phyloP scores from a whole-genome alignment of 2,797 vertebrate genomes.

The Gobio occitaniae region DNA sequence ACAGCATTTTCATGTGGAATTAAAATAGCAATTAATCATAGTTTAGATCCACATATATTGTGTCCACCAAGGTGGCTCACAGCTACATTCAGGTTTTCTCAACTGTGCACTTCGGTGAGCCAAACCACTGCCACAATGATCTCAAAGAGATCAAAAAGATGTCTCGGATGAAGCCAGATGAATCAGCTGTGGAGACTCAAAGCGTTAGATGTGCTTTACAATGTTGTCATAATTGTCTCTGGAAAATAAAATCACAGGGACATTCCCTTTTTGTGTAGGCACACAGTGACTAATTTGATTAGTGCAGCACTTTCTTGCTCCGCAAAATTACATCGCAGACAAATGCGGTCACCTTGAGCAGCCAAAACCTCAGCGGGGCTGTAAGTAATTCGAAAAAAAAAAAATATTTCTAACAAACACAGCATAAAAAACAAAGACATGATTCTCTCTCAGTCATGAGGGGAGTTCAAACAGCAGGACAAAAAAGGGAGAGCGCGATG shows the following conservation, averaged over 20 bases:
- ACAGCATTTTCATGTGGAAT: not conserved
- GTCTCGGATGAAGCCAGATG: constrained; percentile 36
- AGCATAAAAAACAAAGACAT: constrained; percentile 49
- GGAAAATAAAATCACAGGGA: constrained; percentile 40
- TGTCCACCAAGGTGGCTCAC: not conserved
- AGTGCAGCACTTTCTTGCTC: constrained; percentile 28
- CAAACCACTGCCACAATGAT: constrained; percentile 33
- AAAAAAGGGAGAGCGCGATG: constrained; percentile 71
- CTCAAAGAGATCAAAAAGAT: constrained; percentile 45
- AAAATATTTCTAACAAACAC: constrained; percentile 7
- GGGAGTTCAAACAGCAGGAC: constrained; percentile 71
- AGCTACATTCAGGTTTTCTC: constrained; percentile 15
- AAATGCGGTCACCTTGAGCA: constrained; percentile 51
- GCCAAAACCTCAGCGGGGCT: constrained; percentile 34
- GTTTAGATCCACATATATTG: constrained; percentile 23
- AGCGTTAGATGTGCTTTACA: constrained; percentile 33
- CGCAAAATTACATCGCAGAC: constrained; percentile 19
- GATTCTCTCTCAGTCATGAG: constrained; percentile 67
- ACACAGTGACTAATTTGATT: constrained; percentile 41
- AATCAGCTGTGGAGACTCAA: constrained; percentile 44
- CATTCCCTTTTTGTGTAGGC: constrained; percentile 30
- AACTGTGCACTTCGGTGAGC: constrained; percentile 20
- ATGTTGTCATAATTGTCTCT: constrained; percentile 35
- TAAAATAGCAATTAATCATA: not conserved
- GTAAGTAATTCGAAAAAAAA: constrained; percentile 52